Evolutionary conservation across 37 sponge, comb jelly and placozoan genomes (phyloP).

Genomic region (Halichondria panicea): DNA sequence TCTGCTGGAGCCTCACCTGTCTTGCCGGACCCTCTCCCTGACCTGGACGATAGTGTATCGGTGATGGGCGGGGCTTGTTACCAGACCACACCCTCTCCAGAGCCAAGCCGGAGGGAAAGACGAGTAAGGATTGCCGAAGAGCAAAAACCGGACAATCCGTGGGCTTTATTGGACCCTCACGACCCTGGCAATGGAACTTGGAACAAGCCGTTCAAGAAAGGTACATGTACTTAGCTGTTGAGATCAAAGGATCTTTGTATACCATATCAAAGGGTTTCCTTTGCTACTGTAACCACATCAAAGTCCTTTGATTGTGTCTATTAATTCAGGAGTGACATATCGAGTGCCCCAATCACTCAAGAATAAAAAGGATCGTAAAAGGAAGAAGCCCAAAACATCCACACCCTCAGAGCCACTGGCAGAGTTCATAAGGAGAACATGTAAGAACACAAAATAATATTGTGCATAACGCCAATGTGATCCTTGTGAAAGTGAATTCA

Average conservation of each 20-base stretch:
- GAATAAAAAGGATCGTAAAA: neutral
- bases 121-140: conserved; percentile 9
- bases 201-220: conserved; percentile 64
- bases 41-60: neutral
- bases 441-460: conserved; percentile 23
- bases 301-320: no score
- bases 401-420: conserved; percentile 28
- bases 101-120: neutral
- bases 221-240: conserved; percentile 11
- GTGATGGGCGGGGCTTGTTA: neutral
- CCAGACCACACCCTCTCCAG: conserved; percentile 7
- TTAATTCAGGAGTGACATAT: conserved; percentile 22
- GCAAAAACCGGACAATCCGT: conserved; percentile 21
- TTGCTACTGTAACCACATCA: no score
- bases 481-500: neutral
- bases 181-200: conserved; percentile 11
- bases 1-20: no score
- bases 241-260: no score
- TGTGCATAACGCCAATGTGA: neutral
- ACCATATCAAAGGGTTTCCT: no score
- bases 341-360: conserved; percentile 1
- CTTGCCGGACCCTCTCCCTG: neutral
- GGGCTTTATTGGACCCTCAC: conserved; percentile 63
- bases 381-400: conserved; percentile 12
- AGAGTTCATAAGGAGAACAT: conserved; percentile 27